Conservation (phyloP, 1,140 invertebrate genomes). For the Hesperophylax magnus region DNA sequence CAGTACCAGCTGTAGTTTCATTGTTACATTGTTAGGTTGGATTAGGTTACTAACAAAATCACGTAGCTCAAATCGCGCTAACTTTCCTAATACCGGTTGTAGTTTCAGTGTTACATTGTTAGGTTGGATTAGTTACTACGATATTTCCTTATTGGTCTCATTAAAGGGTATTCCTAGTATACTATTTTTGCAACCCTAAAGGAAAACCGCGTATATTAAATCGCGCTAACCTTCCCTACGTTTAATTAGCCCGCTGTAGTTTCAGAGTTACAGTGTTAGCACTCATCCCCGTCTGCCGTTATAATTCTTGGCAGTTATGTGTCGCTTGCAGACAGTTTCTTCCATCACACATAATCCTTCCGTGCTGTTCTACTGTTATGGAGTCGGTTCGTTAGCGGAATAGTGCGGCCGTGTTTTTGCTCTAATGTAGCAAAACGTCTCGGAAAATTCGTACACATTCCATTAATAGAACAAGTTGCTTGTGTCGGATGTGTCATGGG, state of each 20-base stretch:
- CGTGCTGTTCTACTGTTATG: background rate
- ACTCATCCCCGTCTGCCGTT: conserved; percentile 33
- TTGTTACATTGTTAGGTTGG: too few relatives aligned
- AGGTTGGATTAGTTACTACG: too few relatives aligned
- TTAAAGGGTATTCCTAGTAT: too few relatives aligned
- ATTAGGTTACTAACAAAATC: too few relatives aligned
- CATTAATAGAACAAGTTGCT: background rate
- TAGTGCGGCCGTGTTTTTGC: conserved; percentile 29
- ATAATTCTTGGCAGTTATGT: conserved; percentile 49
- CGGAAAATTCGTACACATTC: background rate
- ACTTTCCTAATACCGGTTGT: too few relatives aligned
- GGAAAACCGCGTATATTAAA: background rate
- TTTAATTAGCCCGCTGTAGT: background rate
- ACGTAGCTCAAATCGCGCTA: too few relatives aligned
- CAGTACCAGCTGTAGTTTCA: too few relatives aligned
- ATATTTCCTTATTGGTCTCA: too few relatives aligned
- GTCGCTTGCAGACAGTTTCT: conserved; percentile 44
- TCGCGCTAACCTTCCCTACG: background rate
- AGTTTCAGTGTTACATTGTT: too few relatives aligned
- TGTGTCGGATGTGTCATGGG: background rate
- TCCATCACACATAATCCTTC: conserved; percentile 26
- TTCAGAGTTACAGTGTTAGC: background rate
- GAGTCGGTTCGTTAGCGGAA: conserved; percentile 26
- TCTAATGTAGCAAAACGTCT: conserved; percentile 21
- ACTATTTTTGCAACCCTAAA: too few relatives aligned